phyloP scores from a whole-genome alignment of 2,888 invertebrate species.

The Athripsodes cinereus region DNA sequence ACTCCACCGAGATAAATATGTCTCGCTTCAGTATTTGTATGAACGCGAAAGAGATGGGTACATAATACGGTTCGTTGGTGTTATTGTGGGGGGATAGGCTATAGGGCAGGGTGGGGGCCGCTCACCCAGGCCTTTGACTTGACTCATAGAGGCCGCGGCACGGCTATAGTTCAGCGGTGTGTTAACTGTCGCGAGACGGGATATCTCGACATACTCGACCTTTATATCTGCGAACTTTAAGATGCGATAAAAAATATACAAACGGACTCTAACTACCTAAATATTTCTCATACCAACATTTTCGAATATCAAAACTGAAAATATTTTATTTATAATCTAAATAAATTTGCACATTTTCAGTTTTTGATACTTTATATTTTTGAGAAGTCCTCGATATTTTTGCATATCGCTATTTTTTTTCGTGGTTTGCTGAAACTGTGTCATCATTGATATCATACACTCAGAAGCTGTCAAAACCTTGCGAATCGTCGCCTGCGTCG shows the following conservation, averaged over 20 bases:
- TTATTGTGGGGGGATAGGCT: background rate
- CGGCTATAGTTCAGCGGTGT: conserved; percentile 22
- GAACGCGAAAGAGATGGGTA: background rate
- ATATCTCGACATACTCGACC: conserved; percentile 13
- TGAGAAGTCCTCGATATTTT: too few species aligned
- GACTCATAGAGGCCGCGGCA: conserved; percentile 23
- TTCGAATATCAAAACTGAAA: too few species aligned
- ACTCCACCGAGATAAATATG: background rate
- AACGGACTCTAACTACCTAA: too few species aligned
- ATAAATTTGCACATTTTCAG: too few species aligned
- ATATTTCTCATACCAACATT: too few species aligned
- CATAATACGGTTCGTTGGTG: background rate
- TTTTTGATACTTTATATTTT: too few species aligned
- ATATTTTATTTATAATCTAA: too few species aligned
- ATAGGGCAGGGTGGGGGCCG: conserved; percentile 10
- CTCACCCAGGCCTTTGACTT: conserved; percentile 21
- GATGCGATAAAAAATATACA: background rate
- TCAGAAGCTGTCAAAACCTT: too few species aligned
- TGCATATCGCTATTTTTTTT: too few species aligned
- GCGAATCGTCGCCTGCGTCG: too few species aligned
- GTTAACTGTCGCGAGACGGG: conserved; percentile 12
- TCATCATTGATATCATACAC: too few species aligned
- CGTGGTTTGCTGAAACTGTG: too few species aligned
- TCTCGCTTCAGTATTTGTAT: background rate
- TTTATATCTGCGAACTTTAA: conserved; percentile 2